Conservation (phyloP, 2,113 vertebrate genomes). For the Podarcis cretensis region DNA sequence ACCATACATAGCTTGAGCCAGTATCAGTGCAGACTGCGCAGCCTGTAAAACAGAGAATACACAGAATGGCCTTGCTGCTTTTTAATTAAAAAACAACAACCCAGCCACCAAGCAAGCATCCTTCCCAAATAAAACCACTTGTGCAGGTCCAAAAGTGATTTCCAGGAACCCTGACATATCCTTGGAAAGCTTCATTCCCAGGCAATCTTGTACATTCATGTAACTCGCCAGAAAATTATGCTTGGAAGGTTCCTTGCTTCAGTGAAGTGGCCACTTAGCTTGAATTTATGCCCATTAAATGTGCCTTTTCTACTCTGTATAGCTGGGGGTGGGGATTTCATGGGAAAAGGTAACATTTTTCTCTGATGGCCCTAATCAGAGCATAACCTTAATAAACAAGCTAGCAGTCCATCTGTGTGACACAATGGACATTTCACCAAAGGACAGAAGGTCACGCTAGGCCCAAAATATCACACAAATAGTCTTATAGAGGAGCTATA, state of each 20-base stretch:
- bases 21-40: background rate
- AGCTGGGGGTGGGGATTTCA: background rate
- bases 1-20: background rate
- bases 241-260: background rate
- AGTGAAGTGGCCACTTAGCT: conserved; percentile 13
- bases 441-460: background rate
- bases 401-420: background rate
- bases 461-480: background rate
- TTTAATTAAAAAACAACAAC: background rate
- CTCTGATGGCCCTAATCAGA: background rate
- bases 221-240: background rate
- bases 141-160: background rate
- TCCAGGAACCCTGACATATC: background rate
- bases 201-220: background rate
- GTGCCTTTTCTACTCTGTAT: background rate
- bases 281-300: conserved; percentile 9
- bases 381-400: background rate
- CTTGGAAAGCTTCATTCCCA: background rate
- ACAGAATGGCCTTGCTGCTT: background rate
- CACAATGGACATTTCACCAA: background rate
- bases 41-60: background rate
- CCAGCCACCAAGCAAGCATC: background rate
- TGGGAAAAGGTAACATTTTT: conserved; percentile 5
- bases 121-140: background rate
- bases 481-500: background rate